Percentiles rank a stretch among this genome's conserved stretches.
Conservation (phyloP, 2,888 invertebrate genomes). For the Spatulosminthurus flaviceps region DNA sequence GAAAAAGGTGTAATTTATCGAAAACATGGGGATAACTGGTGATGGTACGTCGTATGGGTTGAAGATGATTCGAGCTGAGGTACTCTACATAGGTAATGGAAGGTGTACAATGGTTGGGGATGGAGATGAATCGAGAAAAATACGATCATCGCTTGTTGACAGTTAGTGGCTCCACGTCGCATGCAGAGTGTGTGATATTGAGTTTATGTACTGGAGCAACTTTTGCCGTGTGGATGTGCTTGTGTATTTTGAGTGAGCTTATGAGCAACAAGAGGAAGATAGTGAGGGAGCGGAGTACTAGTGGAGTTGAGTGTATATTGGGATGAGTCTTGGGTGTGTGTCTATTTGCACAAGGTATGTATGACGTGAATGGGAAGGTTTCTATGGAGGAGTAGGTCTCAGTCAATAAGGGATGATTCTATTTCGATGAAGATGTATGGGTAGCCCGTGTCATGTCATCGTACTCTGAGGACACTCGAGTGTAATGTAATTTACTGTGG, state of each 20-base stretch:
- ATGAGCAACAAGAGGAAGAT: background rate
- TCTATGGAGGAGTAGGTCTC: constrained; percentile 6
- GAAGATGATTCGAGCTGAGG: background rate
- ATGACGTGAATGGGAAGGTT: too few species aligned
- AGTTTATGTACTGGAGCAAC: too few species aligned
- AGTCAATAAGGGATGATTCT: constrained; percentile 40
- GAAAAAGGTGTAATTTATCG: background rate
- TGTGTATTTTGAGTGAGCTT: too few species aligned
- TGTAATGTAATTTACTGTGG: constrained; percentile 39
- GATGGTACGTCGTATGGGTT: background rate
- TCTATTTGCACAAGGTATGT: constrained; percentile 28
- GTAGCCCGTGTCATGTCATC: constrained; percentile 31
- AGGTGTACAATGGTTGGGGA: constrained; percentile 3
- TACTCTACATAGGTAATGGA: background rate
- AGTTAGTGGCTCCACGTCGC: too few species aligned
- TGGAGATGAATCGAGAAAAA: constrained; percentile 7
- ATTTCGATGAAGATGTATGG: constrained; percentile 37
- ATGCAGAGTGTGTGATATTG: background rate
- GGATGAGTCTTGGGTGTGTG: constrained; percentile 29
- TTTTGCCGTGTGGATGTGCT: too few species aligned
- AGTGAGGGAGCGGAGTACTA: background rate
- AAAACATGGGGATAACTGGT: constrained; percentile 11
- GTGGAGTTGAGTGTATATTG: background rate
- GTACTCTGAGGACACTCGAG: constrained; percentile 36
- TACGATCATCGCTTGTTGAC: constrained; percentile 18